Conservation (phyloP, 2,113 vertebrate species). For the Triplophysa tibetana region DNA sequence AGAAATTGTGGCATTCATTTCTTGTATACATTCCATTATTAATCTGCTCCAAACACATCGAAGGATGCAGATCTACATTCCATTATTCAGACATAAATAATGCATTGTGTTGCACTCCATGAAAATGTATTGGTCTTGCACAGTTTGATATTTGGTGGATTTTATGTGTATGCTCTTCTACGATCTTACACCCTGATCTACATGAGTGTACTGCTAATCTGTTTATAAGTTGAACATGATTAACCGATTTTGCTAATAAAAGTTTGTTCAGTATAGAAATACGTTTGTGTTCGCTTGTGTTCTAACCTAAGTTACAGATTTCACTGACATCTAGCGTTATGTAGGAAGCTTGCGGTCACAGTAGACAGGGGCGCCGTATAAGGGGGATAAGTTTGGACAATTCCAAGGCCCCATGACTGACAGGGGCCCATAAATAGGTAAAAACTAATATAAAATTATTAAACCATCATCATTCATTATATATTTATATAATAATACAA, state of each 20-base stretch:
- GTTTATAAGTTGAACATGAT: conserved; percentile 54
- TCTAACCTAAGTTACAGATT: not conserved
- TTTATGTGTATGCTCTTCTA: not conserved
- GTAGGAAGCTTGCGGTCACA: not conserved
- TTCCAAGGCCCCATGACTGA: too few relatives aligned
- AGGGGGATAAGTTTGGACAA: too few relatives aligned
- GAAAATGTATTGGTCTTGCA: not conserved
- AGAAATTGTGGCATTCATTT: not conserved
- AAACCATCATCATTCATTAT: too few relatives aligned
- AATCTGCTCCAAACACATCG: not conserved
- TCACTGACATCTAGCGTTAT: not conserved
- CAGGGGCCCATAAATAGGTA: too few relatives aligned
- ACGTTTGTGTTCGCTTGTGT: not conserved
- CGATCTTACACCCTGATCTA: not conserved
- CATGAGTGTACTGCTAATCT: not conserved
- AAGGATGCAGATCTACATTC: conserved; percentile 32
- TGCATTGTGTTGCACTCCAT: conserved; percentile 6
- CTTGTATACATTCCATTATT: conserved; percentile 23
- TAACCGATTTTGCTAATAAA: conserved; percentile 68
- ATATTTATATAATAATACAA: too few relatives aligned
- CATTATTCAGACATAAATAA: conserved; percentile 44
- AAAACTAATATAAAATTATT: too few relatives aligned
- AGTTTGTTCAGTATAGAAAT: conserved; percentile 49
- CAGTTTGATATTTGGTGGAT: not conserved
- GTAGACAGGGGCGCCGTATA: too few relatives aligned